These are phyloP conservation scores for Cephus spinipes DNA, from an alignment of 2,888 invertebrate species.

Conservation along the genomic window DNA sequence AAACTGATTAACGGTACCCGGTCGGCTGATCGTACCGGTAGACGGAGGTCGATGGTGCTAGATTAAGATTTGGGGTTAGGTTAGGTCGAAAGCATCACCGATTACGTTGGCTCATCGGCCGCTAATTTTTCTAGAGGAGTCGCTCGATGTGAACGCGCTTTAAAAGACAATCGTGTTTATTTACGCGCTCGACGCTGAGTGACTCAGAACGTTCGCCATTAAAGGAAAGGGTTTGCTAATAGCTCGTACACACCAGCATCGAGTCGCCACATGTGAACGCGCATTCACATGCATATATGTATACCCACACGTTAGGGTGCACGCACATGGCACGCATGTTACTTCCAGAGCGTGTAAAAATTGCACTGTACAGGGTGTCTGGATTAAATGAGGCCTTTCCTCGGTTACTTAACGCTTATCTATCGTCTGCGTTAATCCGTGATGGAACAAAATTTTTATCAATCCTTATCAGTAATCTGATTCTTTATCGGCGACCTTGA, in stretches of 20 bases:
- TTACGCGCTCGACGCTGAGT: conserved; percentile 39
- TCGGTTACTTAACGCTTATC: background rate
- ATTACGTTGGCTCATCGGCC: background rate
- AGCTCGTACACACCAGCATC: conserved; percentile 20
- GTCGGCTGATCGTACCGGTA: background rate
- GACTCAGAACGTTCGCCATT: conserved; percentile 52
- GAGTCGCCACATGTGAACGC: conserved; percentile 1
- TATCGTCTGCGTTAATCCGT: background rate
- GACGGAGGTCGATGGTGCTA: background rate
- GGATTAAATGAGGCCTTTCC: background rate
- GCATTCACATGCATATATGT: background rate
- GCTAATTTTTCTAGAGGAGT: background rate
- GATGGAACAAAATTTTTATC: background rate
- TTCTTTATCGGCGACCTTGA: background rate
- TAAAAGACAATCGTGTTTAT: conserved; percentile 40
- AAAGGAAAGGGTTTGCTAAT: conserved; percentile 53
- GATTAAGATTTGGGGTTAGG: background rate
- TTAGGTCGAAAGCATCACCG: background rate
- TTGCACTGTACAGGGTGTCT: background rate
- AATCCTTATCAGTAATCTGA: background rate
- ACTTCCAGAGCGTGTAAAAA: background rate
- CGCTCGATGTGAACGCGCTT: conserved; percentile 11
- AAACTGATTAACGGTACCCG: background rate
- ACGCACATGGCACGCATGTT: background rate
- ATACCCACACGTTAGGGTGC: conserved; percentile 1